Percentiles rank a stretch among this genome's conserved stretches.
These are phyloP conservation scores for Propithecus perrieri DNA, from an alignment of 2,797 vertebrate species.

Conservation along the genomic window DNA sequence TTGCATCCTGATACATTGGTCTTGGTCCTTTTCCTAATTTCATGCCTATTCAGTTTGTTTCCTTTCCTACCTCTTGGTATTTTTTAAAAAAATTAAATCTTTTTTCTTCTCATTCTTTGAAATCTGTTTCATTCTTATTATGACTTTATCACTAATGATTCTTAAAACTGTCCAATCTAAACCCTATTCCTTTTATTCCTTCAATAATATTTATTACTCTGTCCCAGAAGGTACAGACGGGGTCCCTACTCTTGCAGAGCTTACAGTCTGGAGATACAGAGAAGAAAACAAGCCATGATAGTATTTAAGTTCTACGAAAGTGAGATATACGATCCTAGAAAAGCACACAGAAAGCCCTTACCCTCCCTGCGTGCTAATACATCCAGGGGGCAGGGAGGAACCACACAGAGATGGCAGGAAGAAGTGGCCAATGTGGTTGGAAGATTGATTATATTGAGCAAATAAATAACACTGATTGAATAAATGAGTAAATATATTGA, in stretches of 20 bases:
- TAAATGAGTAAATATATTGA: not conserved
- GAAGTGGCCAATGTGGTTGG: not conserved
- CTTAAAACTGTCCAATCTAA: not conserved
- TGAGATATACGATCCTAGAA: not conserved
- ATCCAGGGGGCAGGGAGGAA: not conserved
- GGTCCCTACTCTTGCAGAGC: not conserved
- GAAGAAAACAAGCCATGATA: not conserved
- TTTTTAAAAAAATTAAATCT: constrained; percentile 39
- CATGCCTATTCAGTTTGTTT: not conserved
- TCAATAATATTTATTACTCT: not conserved
- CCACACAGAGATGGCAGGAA: not conserved
- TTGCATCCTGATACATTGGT: not conserved
- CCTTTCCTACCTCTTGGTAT: not conserved
- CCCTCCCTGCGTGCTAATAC: not conserved
- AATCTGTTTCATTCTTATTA: not conserved
- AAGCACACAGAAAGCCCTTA: not conserved
- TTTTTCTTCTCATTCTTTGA: not conserved
- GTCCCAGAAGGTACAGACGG: not conserved
- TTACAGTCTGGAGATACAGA: not conserved
- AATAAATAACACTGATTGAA: not conserved
- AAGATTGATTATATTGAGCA: not conserved
- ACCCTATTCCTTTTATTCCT: not conserved
- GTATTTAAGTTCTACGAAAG: not conserved
- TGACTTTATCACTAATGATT: constrained; percentile 5
- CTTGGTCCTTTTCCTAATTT: not conserved